A percentile compares a stretch with the other conserved stretches of the same genome.
Conservation (phyloP, 2,113 vertebrate genomes). For the Stegastes partitus region DNA sequence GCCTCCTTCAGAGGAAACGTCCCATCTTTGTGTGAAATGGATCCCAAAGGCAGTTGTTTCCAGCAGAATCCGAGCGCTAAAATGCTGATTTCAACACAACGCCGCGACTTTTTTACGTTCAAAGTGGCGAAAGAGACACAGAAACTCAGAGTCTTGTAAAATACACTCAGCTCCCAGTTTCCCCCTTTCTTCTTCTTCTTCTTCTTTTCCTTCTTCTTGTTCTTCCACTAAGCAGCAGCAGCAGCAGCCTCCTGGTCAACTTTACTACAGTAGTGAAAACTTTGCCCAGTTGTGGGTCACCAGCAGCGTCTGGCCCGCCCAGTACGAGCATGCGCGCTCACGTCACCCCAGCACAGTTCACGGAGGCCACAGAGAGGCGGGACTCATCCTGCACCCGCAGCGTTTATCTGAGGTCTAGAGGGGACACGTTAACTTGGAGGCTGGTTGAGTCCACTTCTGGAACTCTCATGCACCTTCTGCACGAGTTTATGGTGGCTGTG, state of each 20-base stretch:
- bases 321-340: constrained; percentile 29
- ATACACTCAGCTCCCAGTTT: accelerated
- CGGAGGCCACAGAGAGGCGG: too few relatives aligned
- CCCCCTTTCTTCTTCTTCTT: too few relatives aligned
- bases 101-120: neutral
- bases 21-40: constrained; percentile 16
- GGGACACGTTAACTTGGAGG: too few relatives aligned
- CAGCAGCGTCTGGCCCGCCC: constrained; percentile 49
- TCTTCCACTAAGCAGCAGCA: neutral
- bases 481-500: too few relatives aligned
- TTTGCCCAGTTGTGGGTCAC: constrained; percentile 32
- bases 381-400: too few relatives aligned
- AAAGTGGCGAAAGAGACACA: neutral
- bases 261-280: constrained; percentile 58
- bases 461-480: too few relatives aligned
- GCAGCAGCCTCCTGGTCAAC: constrained; percentile 54
- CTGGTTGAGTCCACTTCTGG: too few relatives aligned
- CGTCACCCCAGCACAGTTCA: constrained; percentile 1
- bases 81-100: neutral
- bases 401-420: too few relatives aligned
- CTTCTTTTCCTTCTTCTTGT: too few relatives aligned
- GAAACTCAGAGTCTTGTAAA: neutral
- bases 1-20: neutral
- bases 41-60: neutral
- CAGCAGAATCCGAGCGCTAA: neutral